Percentiles rank a stretch among this genome's conserved stretches.
phyloP scores from a whole-genome alignment of 2,797 vertebrate species.

The Pangasius mekongensis region DNA sequence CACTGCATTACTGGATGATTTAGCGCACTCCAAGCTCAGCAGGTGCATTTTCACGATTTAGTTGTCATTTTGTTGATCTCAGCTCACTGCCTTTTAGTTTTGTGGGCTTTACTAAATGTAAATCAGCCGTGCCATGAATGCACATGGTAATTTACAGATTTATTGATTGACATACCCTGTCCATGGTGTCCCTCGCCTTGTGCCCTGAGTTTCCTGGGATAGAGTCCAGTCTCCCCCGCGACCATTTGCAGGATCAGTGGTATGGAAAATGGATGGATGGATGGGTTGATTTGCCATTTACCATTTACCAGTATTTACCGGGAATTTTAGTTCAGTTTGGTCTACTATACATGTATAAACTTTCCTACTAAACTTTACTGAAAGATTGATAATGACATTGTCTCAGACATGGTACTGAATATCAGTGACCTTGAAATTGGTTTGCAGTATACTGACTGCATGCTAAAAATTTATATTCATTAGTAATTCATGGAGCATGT shows the following conservation, averaged over 20 bases:
- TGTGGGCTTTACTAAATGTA: not conserved
- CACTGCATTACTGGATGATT: not conserved
- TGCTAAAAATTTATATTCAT: not conserved
- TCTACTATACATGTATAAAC: not conserved
- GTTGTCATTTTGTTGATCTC: not conserved
- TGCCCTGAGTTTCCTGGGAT: no score
- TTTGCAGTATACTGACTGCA: not conserved
- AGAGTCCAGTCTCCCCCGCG: no score
- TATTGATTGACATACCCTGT: not conserved
- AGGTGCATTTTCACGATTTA: not conserved
- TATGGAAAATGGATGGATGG: no score
- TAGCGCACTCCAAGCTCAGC: not conserved
- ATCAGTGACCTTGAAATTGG: constrained; percentile 1
- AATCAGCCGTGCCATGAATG: not conserved
- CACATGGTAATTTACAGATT: not conserved
- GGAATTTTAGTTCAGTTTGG: not conserved
- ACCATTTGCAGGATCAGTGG: no score
- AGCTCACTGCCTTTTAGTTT: not conserved
- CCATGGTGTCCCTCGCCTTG: no score
- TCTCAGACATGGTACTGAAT: not conserved
- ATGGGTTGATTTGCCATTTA: no score
- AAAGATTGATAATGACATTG: not conserved
- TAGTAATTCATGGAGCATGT: constrained; percentile 16
- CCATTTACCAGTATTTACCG: not conserved
- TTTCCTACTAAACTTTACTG: not conserved